Evolutionary conservation across 2,888 invertebrate genomes (phyloP).

Genomic region (Andrena haemorrhoa): DNA sequence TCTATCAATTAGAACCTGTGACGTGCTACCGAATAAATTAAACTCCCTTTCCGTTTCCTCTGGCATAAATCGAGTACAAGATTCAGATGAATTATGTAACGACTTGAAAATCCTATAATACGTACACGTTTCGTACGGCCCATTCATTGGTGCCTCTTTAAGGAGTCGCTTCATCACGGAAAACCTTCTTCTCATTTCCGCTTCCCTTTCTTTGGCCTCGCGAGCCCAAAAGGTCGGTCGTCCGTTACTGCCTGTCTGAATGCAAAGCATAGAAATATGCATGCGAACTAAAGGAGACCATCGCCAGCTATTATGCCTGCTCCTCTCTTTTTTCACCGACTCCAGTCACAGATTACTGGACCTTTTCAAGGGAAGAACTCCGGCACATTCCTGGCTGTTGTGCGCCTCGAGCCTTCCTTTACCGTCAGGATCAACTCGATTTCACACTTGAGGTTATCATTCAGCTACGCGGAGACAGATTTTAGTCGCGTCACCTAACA

Average conservation of each 20-base stretch:
- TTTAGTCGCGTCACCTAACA: neutral
- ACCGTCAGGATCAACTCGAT: conserved; percentile 32
- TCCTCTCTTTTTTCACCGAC: conserved; percentile 15
- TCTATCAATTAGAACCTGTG: too few relatives aligned
- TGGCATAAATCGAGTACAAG: neutral
- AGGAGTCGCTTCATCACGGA: conserved; percentile 44
- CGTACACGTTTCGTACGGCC: conserved; percentile 15
- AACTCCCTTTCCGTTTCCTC: neutral
- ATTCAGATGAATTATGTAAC: conserved; percentile 16
- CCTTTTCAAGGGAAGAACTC: conserved; percentile 47
- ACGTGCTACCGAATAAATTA: too few relatives aligned
- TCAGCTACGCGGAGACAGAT: neutral
- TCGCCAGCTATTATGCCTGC: conserved; percentile 42
- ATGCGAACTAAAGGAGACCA: conserved; percentile 55
- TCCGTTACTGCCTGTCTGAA: conserved; percentile 55
- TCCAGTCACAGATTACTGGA: conserved; percentile 55
- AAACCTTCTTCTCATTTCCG: conserved; percentile 43
- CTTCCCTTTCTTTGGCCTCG: conserved; percentile 40
- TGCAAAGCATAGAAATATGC: conserved; percentile 59
- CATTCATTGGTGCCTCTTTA: conserved; percentile 43
- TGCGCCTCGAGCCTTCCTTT: conserved; percentile 9
- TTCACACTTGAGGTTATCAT: conserved; percentile 19
- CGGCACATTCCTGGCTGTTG: conserved; percentile 28
- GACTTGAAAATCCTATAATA: conserved; percentile 25
- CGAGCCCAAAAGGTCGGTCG: conserved; percentile 50